Percentiles rank a stretch among this genome's conserved stretches.
These are phyloP conservation scores for Drosophila willistoni DNA, from an alignment of 1,140 invertebrate genomes.

Conservation along the genomic window DNA sequence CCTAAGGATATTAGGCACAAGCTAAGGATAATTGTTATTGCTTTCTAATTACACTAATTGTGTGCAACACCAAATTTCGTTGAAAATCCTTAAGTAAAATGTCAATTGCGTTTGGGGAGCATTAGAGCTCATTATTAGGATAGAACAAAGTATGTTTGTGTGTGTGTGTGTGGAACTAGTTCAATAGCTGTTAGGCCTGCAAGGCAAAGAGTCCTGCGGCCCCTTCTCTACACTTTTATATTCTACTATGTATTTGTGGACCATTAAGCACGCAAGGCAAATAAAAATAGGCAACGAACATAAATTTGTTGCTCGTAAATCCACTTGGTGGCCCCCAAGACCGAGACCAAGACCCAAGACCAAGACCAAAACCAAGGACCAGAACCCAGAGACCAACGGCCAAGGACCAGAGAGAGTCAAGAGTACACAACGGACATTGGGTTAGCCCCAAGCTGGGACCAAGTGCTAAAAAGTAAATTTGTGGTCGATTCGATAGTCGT, in stretches of 20 bases:
- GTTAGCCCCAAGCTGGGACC: conserved; percentile 68
- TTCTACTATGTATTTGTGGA: conserved; percentile 29
- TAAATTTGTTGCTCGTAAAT: conserved; percentile 82
- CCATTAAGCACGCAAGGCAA: conserved; percentile 80
- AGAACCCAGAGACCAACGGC: conserved; percentile 29
- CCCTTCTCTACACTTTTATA: conserved; percentile 2
- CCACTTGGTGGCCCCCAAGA: conserved; percentile 52
- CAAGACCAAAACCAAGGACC: conserved; percentile 46
- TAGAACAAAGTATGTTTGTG: neutral
- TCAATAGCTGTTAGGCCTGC: conserved; percentile 30
- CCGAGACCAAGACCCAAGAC: conserved; percentile 53
- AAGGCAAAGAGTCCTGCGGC: conserved; percentile 5
- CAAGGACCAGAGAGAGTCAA: conserved; percentile 19
- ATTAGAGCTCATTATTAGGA: conserved; percentile 13
- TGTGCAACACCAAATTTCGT: conserved; percentile 58
- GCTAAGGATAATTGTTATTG: conserved; percentile 73
- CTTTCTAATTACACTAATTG: conserved; percentile 78
- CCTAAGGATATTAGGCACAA: conserved; percentile 43
- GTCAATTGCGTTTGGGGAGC: conserved; percentile 63
- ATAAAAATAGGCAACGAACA: conserved; percentile 81
- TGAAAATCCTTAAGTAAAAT: conserved; percentile 76
- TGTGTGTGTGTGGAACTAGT: conserved; percentile 47
- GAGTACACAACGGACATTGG: conserved; percentile 46
- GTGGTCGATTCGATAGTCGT: conserved; percentile 81
- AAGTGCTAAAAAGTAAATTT: conserved; percentile 82